These are phyloP conservation scores for Mimas tiliae DNA, from an alignment of 2,888 invertebrate species.

Conservation along the genomic window DNA sequence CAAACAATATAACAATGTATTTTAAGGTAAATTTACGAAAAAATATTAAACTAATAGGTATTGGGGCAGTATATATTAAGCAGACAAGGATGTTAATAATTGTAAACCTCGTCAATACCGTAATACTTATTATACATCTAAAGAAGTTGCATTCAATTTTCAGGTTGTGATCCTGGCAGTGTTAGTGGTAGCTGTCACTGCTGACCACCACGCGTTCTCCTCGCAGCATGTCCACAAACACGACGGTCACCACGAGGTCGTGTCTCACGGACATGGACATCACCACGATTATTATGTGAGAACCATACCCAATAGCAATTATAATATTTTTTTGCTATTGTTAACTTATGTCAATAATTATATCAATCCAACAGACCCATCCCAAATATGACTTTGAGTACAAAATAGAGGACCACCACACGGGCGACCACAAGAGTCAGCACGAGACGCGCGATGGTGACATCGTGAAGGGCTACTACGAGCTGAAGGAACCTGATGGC, in stretches of 20 bases:
- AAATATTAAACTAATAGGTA: no score
- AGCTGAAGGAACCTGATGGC: constrained; percentile 74
- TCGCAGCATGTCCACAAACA: constrained; percentile 32
- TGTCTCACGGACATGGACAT: constrained; percentile 23
- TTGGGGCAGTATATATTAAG: no score
- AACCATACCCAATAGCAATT: no score
- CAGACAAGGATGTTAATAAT: no score
- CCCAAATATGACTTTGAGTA: constrained; percentile 60
- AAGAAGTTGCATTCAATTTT: not conserved
- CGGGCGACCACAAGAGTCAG: constrained; percentile 79
- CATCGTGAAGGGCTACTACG: constrained; percentile 64
- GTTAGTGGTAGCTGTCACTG: not conserved
- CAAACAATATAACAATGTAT: not conserved
- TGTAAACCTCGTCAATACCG: no score
- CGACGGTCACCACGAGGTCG: constrained; percentile 29
- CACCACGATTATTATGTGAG: constrained; percentile 31
- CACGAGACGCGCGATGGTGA: constrained; percentile 70
- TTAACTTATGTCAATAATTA: not conserved
- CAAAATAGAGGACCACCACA: constrained; percentile 70
- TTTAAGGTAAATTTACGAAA: not conserved
- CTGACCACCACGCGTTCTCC: constrained; percentile 22
- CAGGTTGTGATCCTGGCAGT: constrained; percentile 1
- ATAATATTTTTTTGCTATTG: no score
- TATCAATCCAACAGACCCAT: constrained; percentile 51
- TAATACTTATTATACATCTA: not conserved